A percentile compares a stretch with the other conserved stretches of the same genome.
Conservation (phyloP, 2,888 invertebrate species). For the Glaucopsyche alexis region DNA sequence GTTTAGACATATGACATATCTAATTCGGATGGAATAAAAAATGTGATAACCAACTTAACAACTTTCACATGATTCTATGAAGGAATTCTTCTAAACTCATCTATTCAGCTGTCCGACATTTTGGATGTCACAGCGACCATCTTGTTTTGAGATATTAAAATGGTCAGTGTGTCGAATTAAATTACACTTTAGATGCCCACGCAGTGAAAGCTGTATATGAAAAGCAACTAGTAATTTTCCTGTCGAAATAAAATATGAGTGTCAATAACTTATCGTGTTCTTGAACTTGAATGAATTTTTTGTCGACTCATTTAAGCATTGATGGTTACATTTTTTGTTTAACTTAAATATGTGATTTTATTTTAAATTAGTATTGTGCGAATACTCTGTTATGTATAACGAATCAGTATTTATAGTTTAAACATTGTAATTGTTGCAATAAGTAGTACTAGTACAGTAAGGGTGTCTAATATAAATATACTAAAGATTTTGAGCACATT, state of each 20-base stretch:
- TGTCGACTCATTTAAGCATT: background rate
- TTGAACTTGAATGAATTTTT: constrained; percentile 14
- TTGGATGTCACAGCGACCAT: constrained; percentile 51
- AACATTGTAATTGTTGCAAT: no score
- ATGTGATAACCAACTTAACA: constrained; percentile 44
- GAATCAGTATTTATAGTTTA: background rate
- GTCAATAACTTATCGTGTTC: constrained; percentile 1
- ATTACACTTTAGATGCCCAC: constrained; percentile 62
- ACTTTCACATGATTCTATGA: constrained; percentile 60
- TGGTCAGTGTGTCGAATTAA: constrained; percentile 66
- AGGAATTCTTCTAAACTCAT: constrained; percentile 49
- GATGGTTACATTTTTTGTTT: background rate
- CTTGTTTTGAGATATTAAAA: constrained; percentile 46
- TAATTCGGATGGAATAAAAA: constrained; percentile 3
- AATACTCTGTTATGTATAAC: background rate
- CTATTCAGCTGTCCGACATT: constrained; percentile 44
- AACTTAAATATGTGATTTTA: no score
- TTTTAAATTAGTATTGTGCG: no score
- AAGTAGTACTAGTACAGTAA: background rate
- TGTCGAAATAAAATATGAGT: constrained; percentile 48
- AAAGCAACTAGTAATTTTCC: constrained; percentile 51
- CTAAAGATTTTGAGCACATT: no score
- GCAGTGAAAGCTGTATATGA: constrained; percentile 60
- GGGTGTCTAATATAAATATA: no score
- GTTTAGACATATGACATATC: background rate